These are phyloP conservation scores for Ferrisia virgata DNA, from an alignment of 2,888 invertebrate species.

Conservation along the genomic window DNA sequence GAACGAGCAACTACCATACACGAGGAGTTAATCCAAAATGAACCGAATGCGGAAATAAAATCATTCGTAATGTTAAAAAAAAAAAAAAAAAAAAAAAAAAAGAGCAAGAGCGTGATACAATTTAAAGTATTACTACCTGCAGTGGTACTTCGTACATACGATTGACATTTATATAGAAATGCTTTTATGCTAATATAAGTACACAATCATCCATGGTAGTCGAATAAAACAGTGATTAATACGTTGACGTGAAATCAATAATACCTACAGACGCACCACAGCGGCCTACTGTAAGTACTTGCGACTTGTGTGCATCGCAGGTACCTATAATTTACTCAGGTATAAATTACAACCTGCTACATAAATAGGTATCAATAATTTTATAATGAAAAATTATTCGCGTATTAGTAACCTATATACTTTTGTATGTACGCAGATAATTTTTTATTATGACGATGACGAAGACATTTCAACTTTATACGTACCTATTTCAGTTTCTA, in stretches of 20 bases:
- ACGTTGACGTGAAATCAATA: constrained; percentile 18
- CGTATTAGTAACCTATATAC: constrained; percentile 16
- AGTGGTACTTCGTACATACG: background rate
- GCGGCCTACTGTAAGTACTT: too few relatives aligned
- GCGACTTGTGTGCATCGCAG: too few relatives aligned
- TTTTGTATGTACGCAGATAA: background rate
- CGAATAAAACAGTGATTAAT: constrained; percentile 7
- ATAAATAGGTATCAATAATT: background rate
- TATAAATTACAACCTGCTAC: too few relatives aligned
- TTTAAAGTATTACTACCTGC: background rate
- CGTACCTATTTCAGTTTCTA: too few relatives aligned
- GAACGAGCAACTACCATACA: background rate
- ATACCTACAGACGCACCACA: too few relatives aligned
- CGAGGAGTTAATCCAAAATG: background rate
- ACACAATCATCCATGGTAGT: background rate
- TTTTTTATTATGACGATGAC: too few relatives aligned
- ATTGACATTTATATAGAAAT: background rate
- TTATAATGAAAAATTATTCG: background rate
- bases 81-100: background rate
- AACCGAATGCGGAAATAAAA: constrained; percentile 13
- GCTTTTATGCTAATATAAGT: constrained; percentile 18
- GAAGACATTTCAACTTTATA: background rate
- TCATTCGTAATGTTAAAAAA: background rate
- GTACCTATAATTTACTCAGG: too few relatives aligned
- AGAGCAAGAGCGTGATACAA: background rate